Base-by-base conservation (phyloP, 2,113 vertebrate genomes). In the Numenius arquata region DNA sequence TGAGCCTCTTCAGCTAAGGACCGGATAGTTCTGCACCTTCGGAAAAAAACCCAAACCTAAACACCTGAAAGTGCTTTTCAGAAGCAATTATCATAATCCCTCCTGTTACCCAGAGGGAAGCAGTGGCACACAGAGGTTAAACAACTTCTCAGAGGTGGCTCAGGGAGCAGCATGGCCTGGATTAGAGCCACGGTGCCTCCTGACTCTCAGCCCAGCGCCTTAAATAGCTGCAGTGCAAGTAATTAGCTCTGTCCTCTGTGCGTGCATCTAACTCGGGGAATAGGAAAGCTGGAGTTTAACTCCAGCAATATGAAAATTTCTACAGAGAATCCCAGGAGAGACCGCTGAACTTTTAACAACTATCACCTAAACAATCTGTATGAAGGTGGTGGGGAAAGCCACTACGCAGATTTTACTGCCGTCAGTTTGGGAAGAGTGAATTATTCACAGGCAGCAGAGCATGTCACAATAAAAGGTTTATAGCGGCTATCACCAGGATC, bases 41-140 rank as follows among this genome's bases (percentile, higher is more conserved):
- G 4, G 3, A 6, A 34, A 61, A 58, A 47, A 73, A 22, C 13
- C 18, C 20, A 66, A 45, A 45, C 20, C 26, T 34, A 11, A 67
- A 65, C 67, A 95, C 79, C 92, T 80, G 78, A 87, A 95, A 76
- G 76, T 74, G 73, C 84, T 91, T 94, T 92, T 91, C 93, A 88
- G 32, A 94, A 90, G 75, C 90, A 90, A 92, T 94, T 93, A 89
- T 16, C 80, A 66, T 79, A 91, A 93, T 89, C 84, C 85, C 67
- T 74, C 20, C 45, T 11, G 34, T 55, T 88, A 89, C 62, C 47
- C 48, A 11, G 61, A 61, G 76, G 88, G 29, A 90, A 79, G 84
- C 48, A 53, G 90, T 18, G 32, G 90, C 83, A 92, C 11, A 0
- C 52, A 73, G 72, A 93, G 86, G 79, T 95, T 94, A 96, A 97